Percentiles rank a stretch among this genome's conserved stretches.
phyloP scores from a whole-genome alignment of 2,797 vertebrate genomes.

The Ptychobarbus kaznakovi region DNA sequence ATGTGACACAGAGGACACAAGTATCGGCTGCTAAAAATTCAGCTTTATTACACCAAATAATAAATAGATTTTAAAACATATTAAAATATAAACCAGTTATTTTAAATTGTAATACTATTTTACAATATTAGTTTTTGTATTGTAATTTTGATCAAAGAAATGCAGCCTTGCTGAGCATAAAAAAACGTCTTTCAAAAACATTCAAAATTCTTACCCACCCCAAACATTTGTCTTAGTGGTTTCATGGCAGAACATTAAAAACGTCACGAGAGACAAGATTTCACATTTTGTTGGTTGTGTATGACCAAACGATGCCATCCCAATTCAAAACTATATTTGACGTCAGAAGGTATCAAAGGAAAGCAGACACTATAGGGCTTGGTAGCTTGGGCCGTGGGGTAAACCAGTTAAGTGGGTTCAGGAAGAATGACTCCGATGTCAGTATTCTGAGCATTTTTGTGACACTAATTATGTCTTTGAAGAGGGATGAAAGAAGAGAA shows the following conservation, averaged over 20 bases:
- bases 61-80: neutral
- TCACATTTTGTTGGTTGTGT: neutral
- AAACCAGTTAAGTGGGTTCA: constrained; percentile 52
- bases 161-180: neutral
- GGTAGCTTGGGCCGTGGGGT: constrained; percentile 19
- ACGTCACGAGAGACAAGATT: neutral
- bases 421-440: constrained; percentile 42
- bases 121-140: neutral
- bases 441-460: constrained; percentile 63
- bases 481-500: constrained; percentile 64
- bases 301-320: neutral
- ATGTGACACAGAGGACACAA: neutral
- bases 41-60: neutral
- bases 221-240: neutral
- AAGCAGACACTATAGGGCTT: constrained; percentile 32
- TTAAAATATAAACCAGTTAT: neutral
- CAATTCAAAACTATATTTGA: constrained; percentile 11
- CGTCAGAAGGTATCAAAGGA: neutral
- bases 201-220: neutral
- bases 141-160: neutral
- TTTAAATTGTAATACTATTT: neutral
- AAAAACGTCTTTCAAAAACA: neutral
- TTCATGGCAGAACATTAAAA: neutral
- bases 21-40: neutral
- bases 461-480: constrained; percentile 68